phyloP scores from a whole-genome alignment of 1,140 invertebrate genomes.

The Tetranychus urticae region DNA sequence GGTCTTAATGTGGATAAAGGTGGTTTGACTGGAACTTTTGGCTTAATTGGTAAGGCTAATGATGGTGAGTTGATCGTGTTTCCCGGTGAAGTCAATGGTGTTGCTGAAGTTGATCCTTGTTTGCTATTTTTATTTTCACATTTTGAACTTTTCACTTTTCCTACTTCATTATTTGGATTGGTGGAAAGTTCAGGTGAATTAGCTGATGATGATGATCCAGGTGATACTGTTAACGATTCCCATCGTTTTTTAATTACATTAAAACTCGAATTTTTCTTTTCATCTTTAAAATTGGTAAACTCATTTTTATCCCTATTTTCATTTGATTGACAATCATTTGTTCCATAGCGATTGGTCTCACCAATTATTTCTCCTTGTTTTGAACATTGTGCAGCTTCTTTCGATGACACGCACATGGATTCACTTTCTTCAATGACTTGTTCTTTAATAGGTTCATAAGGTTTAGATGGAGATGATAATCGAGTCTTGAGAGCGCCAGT shows the following conservation, averaged over 20 bases:
- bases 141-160: no score
- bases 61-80: not conserved
- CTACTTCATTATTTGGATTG: not conserved
- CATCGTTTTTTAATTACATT: conserved; percentile 2
- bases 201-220: not conserved
- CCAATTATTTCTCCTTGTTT: no score
- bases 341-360: no score
- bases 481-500: not conserved
- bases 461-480: not conserved
- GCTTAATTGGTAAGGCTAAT: not conserved
- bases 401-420: not conserved
- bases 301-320: not conserved
- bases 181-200: not conserved
- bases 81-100: not conserved
- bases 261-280: not conserved
- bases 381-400: no score
- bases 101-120: not conserved
- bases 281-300: not conserved
- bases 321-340: no score
- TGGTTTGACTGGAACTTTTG: not conserved
- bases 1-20: not conserved
- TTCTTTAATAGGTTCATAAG: not conserved
- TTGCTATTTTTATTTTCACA: not conserved
- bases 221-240: not conserved
- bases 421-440: not conserved